Base-by-base conservation (phyloP, 2,888 invertebrate genomes). In the Podotricha telesiphe region DNA sequence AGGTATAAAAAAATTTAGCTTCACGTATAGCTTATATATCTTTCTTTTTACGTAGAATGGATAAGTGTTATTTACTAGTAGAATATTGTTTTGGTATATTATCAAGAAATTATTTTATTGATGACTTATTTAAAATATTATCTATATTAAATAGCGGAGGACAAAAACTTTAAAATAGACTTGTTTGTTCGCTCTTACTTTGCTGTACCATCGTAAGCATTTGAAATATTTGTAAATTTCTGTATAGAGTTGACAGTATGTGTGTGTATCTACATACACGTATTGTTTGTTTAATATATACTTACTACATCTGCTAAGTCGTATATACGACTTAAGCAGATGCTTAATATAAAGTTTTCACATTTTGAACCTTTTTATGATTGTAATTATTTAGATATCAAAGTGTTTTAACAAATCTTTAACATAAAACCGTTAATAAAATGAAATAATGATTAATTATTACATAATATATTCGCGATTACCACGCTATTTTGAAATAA, bases 281-380 rank as follows among this genome's bases (percentile, higher is more conserved):
- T 55, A 17, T 19, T 55, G 55, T 17, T 55, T 55, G 6, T 55
- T 34, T 34, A 55, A 34, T 55, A 34, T 42, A 8, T 53, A 11
- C 55, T 55, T 55, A 11, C 6, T 37, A 55, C 17, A 55, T 55
- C 55, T 55, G 55, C 28, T 55, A 34, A 55, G 28, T 11, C 34
- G 34, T 55, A 37, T 37, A 8, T n/a, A n/a, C n/a, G n/a, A 17
- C 17, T 55, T 13, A 55, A 55, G 28, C 6, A 28, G 28, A 28
- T 6, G n/a, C n/a, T n/a, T n/a, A n/a, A n/a, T n/a, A n/a, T n/a
- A n/a, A n/a, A n/a, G n/a, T n/a, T n/a, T n/a, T n/a, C n/a, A n/a
- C n/a, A 34, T 15, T 53, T 53, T 34, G 10, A n/a, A 11, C 4
- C 4, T 17, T 53, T 34, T 34, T 17, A n/a, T 53, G 11, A 42